Evolutionary conservation across 1,140 invertebrate genomes (phyloP), one percentile per base, ranked within the genome.

Genomic region (Euwallacea similis): DNA sequence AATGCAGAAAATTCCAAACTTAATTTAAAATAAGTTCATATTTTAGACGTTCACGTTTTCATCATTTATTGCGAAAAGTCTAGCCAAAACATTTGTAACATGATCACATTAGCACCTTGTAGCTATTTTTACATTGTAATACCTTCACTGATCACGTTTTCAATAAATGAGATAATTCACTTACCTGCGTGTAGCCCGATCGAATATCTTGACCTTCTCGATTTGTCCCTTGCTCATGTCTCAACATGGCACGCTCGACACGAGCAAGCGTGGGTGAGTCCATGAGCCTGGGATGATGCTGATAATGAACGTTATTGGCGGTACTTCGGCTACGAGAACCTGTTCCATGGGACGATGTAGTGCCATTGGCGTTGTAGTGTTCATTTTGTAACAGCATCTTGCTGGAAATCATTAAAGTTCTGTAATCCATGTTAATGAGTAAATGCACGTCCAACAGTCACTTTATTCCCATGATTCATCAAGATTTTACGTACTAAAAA

Each of bases 231-330:
- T 79, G 80, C 72, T 85, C 85, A 63, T 86, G 80, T 21, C 85
- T 78, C 43, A 86, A 75, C 58, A 84, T 79, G 11, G 85, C 85
- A 69, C 85, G 80, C 77, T 86, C 85, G 56, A 86, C 85, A 63
- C 85, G 80, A 54, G 85, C 85, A 73, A 86, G 77, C 63, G 85
- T 86, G 33, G 85, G 85, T 55, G 85, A 86, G 78, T 86, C 85
- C 69, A 86, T 76, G 54, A 86, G 84, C 43, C 84, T 84, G 55
- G 84, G 82, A 21, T 82, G 80, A 21, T 63, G 47, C 21, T 70
- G 68, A 42, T 70, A 60, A 15, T 70, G 68, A 46, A 46, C 46
- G 43, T 15, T 55, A 2, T 55, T 33, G 16, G 44, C 6, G 46
- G 42, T 15, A 21, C 7, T 59, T 42, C 58, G 42, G 42, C 21